These are phyloP conservation scores for Drosophila aff. DNA, from an alignment of 1,140 invertebrate species.

Conservation along the genomic window DNA sequence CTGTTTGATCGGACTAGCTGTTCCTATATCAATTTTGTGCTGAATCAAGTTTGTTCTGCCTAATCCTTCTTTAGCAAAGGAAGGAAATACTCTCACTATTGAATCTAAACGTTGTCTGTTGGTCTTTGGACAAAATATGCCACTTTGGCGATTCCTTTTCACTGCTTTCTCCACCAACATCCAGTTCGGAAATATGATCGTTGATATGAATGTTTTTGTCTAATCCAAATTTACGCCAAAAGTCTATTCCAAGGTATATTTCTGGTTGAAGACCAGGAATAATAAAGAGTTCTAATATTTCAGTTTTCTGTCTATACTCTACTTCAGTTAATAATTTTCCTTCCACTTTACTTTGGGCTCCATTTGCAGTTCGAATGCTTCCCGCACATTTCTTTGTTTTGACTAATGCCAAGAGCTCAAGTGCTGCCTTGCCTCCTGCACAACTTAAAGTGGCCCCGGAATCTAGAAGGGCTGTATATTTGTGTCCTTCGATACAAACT, in stretches of 20 bases:
- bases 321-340: neutral
- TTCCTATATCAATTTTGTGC: neutral
- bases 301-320: neutral
- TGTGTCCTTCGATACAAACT: neutral
- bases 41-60: neutral
- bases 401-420: neutral
- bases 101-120: neutral
- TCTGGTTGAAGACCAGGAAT: neutral
- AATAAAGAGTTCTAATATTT: neutral
- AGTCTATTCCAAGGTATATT: neutral
- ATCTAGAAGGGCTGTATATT: neutral
- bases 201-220: neutral
- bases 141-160: neutral
- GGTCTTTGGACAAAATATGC: neutral
- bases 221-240: neutral
- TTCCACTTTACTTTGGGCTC: neutral
- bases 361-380: neutral
- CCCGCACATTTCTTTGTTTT: slow-evolving; percentile 5
- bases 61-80: neutral
- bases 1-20: too few relatives aligned
- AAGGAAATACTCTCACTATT: neutral
- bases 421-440: neutral
- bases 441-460: neutral
- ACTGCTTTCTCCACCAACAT: neutral
- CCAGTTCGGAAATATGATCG: neutral